Base-by-base conservation (phyloP, 2,888 invertebrate genomes). In the Pherbina coryleti region DNA sequence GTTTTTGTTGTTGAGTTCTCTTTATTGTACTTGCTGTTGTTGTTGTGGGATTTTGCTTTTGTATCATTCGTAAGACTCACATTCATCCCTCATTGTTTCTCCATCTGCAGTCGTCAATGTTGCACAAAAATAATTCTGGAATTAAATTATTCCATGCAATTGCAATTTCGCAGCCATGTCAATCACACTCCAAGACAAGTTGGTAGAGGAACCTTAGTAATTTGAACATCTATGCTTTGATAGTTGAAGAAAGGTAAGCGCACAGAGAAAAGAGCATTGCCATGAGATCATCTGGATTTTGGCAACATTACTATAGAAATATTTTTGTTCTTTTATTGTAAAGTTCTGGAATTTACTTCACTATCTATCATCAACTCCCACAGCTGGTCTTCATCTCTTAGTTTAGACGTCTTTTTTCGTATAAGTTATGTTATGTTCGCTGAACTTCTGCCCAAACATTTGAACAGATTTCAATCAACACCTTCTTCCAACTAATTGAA, bases 161-260 rank as follows among this genome's bases (percentile, higher is more conserved):
- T 75, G 81, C 83, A 76, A 81, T 82, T 83, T 83, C 84, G 85
- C 82, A 83, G 84, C 82, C 84, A 84, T 85, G 86, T 85, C 86
- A 86, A 86, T 85, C 85, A 86, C 22, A 51, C 51, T 28, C n/a
- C 9, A n/a, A 37, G 34, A 67, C 44, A 67, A 67, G 67, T 67
- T 37, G 67, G 44, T 17, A 66, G 19, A 34, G 19, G 17, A 64
- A 17, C 22, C 51, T 9, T 17, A 14, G 25, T 25, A 69, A 49
- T 19, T 67, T 49, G 67, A 49, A 25, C 11, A 49, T 51, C 22
- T 51, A 9, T 22, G 44, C 69, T 51, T 14, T 49, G 51, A 51
- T 49, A 22, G 19, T 25, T 31, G 17, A 31, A 28, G 17, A 17
- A 19, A 17, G 64, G 5, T 31, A 5, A 31, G 8, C 4, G 8